These are phyloP conservation scores for Chionoecetes opilio DNA, from an alignment of 1,140 invertebrate genomes.

Conservation along the genomic window DNA sequence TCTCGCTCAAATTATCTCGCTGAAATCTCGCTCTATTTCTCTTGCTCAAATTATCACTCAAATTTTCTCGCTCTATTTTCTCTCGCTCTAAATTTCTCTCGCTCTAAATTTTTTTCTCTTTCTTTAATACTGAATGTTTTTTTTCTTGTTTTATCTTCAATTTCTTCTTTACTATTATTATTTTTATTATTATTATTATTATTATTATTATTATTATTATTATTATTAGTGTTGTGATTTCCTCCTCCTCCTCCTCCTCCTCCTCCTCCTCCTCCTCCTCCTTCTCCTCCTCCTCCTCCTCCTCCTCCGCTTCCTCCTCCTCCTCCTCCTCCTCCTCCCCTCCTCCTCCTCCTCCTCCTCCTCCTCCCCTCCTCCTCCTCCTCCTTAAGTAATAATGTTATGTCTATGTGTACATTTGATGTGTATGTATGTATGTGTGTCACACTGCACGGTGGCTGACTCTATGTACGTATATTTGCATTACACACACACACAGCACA, in stretches of 20 bases:
- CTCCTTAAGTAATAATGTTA: background rate
- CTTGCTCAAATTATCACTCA: background rate
- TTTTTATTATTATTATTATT: background rate
- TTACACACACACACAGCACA: slow-evolving; percentile 16
- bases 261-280: background rate
- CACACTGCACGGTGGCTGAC: background rate
- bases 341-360: background rate
- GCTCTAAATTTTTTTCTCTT: no score
- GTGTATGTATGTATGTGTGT: background rate
- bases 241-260: background rate
- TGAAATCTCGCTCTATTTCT: slow-evolving; percentile 9
- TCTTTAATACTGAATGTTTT: no score
- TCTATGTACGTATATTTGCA: background rate
- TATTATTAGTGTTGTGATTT: background rate
- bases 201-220: background rate
- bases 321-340: slow-evolving; percentile 30
- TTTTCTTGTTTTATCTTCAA: no score
- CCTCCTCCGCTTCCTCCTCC: slow-evolving; percentile 63
- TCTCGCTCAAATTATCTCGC: no score
- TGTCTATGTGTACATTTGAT: background rate
- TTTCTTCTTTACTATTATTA: background rate
- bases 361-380: background rate
- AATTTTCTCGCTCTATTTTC: background rate
- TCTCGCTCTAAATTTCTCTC: slow-evolving; percentile 30
- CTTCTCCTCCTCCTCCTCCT: background rate